Percentiles rank a stretch among this genome's conserved stretches.
phyloP scores from a whole-genome alignment of 1,140 invertebrate species.

The Anagrus nilaparvatae region DNA sequence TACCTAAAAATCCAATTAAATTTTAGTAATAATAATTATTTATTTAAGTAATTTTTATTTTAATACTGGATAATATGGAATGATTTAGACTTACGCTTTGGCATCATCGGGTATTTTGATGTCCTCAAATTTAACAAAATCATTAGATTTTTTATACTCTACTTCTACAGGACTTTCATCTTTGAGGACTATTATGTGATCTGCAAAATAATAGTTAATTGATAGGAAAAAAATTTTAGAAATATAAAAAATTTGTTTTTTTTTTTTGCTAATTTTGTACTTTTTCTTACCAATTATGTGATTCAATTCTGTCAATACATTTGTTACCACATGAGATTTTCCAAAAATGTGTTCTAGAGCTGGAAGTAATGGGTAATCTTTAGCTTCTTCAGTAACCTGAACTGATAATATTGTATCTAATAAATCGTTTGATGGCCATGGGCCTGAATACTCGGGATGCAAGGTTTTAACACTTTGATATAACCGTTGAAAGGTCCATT shows the following conservation, averaged over 20 bases:
- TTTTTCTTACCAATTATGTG: conserved; percentile 39
- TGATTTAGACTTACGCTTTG: background rate
- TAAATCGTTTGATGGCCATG: conserved; percentile 28
- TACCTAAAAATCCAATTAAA: conserved; percentile 3
- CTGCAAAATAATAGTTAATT: conserved; percentile 31
- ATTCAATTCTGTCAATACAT: conserved; percentile 35
- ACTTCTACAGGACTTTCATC: conserved; percentile 38
- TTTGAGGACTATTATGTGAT: conserved; percentile 38
- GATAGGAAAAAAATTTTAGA: background rate
- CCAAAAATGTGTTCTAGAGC: conserved; percentile 38
- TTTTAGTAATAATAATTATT: conserved; percentile 4
- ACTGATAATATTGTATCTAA: conserved; percentile 14
- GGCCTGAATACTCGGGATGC: conserved; percentile 38
- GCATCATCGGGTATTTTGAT: conserved; percentile 22
- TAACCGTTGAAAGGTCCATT: conserved; percentile 39
- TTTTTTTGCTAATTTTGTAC: background rate
- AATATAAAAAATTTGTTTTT: conserved; percentile 20
- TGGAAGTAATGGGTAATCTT: conserved; percentile 30
- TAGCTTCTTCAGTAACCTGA: conserved; percentile 4
- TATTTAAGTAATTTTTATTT: conserved; percentile 10
- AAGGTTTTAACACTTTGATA: conserved; percentile 47
- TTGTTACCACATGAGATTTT: conserved; percentile 34
- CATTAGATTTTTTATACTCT: conserved; percentile 38
- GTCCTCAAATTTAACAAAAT: conserved; percentile 40
- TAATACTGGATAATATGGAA: background rate